A percentile compares a stretch with the other conserved stretches of the same genome.
phyloP scores from a whole-genome alignment of 2,888 invertebrate species.

The Apamea crenata region DNA sequence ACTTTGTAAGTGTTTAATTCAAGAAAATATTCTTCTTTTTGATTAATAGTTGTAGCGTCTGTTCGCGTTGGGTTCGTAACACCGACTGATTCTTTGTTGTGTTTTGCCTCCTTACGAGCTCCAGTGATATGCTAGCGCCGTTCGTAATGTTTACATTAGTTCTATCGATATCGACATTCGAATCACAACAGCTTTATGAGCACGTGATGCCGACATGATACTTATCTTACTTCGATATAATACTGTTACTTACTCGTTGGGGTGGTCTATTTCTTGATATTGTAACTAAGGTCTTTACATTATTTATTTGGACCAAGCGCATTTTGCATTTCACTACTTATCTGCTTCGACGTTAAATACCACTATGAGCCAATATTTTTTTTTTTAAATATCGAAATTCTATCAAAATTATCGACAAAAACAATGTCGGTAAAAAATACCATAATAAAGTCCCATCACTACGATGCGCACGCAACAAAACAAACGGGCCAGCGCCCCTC shows the following conservation, averaged over 20 bases:
- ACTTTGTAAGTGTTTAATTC: constrained; percentile 66
- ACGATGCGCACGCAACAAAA: constrained; percentile 83
- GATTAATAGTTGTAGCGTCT: constrained; percentile 72
- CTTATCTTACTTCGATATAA: constrained; percentile 18
- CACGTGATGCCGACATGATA: constrained; percentile 44
- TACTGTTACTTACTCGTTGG: background rate
- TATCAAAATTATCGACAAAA: constrained; percentile 24
- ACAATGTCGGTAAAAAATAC: constrained; percentile 64
- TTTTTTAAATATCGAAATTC: background rate
- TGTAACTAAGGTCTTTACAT: background rate
- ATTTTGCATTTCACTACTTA: background rate
- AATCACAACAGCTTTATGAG: constrained; percentile 47
- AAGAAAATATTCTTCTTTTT: constrained; percentile 62
- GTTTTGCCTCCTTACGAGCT: constrained; percentile 85
- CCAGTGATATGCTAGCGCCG: constrained; percentile 79
- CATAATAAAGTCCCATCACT: constrained; percentile 64
- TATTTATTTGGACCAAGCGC: background rate
- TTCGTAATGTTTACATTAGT: constrained; percentile 85
- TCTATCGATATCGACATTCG: constrained; percentile 81
- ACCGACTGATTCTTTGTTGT: constrained; percentile 89
- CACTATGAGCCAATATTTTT: background rate
- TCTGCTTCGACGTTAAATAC: constrained; percentile 7
- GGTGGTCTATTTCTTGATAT: background rate
- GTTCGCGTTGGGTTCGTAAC: constrained; percentile 76
- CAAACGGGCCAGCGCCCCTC: constrained; percentile 80